phyloP scores from a whole-genome alignment of 1,140 invertebrate species.

The Nixonia krombeini region DNA sequence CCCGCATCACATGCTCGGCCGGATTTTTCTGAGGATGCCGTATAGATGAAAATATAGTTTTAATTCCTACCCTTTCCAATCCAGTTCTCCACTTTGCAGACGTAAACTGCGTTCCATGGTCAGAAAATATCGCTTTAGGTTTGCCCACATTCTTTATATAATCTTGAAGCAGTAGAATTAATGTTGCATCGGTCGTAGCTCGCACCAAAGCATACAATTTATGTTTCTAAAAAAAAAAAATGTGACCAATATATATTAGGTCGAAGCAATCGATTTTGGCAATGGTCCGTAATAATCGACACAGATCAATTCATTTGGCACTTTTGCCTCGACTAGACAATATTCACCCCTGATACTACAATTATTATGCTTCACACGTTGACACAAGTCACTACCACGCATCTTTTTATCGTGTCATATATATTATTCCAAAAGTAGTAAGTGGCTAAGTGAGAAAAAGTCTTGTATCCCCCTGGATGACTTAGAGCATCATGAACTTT shows the following conservation, averaged over 20 bases:
- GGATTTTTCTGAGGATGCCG: not conserved
- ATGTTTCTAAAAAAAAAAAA: conserved; percentile 52
- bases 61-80: not conserved
- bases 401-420: not conserved
- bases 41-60: not conserved
- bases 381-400: conserved; percentile 8
- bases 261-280: conserved; percentile 7
- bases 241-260: conserved; percentile 47
- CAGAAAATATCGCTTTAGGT: conserved; percentile 3
- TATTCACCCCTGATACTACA: conserved; percentile 4
- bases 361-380: conserved; percentile 9
- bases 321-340: not conserved
- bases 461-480: conserved; percentile 8
- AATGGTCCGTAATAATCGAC: conserved; percentile 17
- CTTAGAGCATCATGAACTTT: not conserved
- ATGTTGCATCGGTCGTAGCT: conserved; percentile 11
- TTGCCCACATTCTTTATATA: not conserved
- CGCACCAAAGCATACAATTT: conserved; percentile 42
- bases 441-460: not conserved
- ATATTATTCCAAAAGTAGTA: conserved; percentile 5
- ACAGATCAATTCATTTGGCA: conserved; percentile 7
- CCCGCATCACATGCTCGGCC: not conserved
- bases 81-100: not conserved
- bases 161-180: not conserved
- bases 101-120: conserved; percentile 9